Evolutionary conservation across 2,797 vertebrate genomes (phyloP), one percentile per base, ranked within the genome.

Genomic region (Ciconia nigra): DNA sequence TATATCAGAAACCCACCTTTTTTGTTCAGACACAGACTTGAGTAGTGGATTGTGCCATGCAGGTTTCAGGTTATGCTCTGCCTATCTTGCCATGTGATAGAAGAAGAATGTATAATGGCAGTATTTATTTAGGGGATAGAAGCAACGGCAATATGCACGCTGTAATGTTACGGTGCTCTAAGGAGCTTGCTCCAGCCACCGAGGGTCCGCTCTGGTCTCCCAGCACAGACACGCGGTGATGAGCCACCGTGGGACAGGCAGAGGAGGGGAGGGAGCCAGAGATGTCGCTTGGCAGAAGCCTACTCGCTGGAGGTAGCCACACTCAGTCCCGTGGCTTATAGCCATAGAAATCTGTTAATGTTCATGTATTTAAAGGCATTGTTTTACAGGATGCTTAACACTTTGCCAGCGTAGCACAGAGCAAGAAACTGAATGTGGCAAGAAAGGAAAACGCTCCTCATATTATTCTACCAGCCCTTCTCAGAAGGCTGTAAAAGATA

Each of bases 171-270:
- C 0, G 1, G 73, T 52, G 35, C 72, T 66, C 28, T n/a, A 16
- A 33, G 70, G 52, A 65, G 37, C n/a, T 44, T 35, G 19, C 28
- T 18, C 46, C 0, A 0, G 51, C 33, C 49, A 15, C 67, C 12
- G 33, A 15, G 25, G 26, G 10, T 47, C 90, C 44, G 10, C 61
- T 66, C 28, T 69, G 70, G 7, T 15, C 14, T 76, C 41, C 35
- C 33, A 15, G 29, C 35, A 57, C 57, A 82, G 44, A 29, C 8
- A 5, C 1, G 4, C 0, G 0, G 20, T 55, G 82, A 51, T n/a
- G 41, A 67, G 22, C 21, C 44, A 39, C 26, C 28, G 3, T 24
- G 11, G 69, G 51, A 92, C 39, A 62, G 58, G 33, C 55, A 85
- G 47, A 72, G 33, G 62, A 70, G 18, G 8, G 21, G 47, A 80